These are phyloP conservation scores for Ptycholaimellus sp. DNA, from an alignment of 2,888 invertebrate species.

Conservation along the genomic window DNA sequence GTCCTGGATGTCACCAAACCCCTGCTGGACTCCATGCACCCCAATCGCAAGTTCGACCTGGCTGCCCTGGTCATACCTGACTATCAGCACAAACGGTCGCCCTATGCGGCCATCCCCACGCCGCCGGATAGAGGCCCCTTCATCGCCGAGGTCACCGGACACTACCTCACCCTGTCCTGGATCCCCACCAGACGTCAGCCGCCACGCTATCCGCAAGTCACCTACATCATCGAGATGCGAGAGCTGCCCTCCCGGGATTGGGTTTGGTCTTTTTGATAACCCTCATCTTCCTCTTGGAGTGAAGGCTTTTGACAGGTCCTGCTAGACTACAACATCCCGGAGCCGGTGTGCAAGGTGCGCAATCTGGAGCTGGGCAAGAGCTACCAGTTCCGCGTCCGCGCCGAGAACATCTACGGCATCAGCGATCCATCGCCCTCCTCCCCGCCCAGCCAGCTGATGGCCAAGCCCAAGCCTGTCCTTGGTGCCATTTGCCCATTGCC, in stretches of 20 bases:
- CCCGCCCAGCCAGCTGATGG: slow-evolving; percentile 13
- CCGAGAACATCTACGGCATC: slow-evolving; percentile 83
- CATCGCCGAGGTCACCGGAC: slow-evolving; percentile 69
- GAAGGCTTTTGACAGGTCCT: slow-evolving; percentile 8
- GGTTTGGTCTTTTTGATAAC: slow-evolving; percentile 43
- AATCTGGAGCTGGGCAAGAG: slow-evolving; percentile 73
- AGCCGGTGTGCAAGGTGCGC: slow-evolving; percentile 63
- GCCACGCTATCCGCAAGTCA: slow-evolving; percentile 56
- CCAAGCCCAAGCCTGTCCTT: slow-evolving; percentile 6
- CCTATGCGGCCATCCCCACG: slow-evolving; percentile 47
- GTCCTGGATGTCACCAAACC: too few species aligned
- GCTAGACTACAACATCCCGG: slow-evolving; percentile 39
- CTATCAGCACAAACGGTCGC: too few species aligned
- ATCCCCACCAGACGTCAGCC: slow-evolving; percentile 66
- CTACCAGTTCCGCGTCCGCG: slow-evolving; percentile 77
- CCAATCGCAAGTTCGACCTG: not conserved
- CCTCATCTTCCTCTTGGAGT: not conserved
- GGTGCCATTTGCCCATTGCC: slow-evolving; percentile 1
- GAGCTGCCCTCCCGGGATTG: slow-evolving; percentile 73
- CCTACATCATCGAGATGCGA: slow-evolving; percentile 80
- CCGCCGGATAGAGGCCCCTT: slow-evolving; percentile 69
- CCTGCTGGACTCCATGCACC: slow-evolving; percentile 17
- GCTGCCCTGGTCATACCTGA: not conserved
- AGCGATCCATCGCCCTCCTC: slow-evolving; percentile 84
- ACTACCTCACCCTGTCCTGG: slow-evolving; percentile 69